Conservation (phyloP, 2,888 invertebrate genomes). For the Ferdinandea cuprea region DNA sequence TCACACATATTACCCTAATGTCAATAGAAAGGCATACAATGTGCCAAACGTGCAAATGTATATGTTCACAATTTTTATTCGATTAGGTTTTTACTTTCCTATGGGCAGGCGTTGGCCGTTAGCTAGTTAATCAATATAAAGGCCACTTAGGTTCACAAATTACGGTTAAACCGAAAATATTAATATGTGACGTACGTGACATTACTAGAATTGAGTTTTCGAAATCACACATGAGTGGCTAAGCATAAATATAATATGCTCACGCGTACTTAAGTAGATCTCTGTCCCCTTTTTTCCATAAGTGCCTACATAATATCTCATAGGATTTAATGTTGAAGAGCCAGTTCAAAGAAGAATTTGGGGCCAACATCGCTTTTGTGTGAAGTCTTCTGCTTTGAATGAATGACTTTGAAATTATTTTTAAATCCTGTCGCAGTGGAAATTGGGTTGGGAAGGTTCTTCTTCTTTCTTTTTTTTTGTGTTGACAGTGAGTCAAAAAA, state of each 20-base stretch:
- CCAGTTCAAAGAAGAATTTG: too few relatives aligned
- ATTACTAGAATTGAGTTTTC: conserved; percentile 16
- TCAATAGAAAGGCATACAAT: conserved; percentile 20
- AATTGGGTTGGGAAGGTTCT: too few relatives aligned
- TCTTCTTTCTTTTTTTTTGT: neutral
- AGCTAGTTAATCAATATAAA: conserved; percentile 30
- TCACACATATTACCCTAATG: conserved; percentile 17
- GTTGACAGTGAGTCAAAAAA: conserved; percentile 7
- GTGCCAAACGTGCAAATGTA: conserved; percentile 29
- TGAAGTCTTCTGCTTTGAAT: too few relatives aligned
- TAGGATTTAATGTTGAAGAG: too few relatives aligned
- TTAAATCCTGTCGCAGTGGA: neutral
- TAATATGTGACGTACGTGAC: conserved; percentile 23
- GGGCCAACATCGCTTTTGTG: too few relatives aligned
- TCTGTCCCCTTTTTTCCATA: neutral
- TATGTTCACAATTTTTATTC: conserved; percentile 21
- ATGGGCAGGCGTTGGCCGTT: neutral
- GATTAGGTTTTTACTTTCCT: conserved; percentile 9
- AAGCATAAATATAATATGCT: neutral
- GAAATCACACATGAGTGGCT: conserved; percentile 3
- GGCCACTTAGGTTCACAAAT: conserved; percentile 16
- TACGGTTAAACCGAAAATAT: conserved; percentile 16
- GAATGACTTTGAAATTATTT: neutral
- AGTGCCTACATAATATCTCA: too few relatives aligned
- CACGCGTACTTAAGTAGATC: neutral